Evolutionary conservation across 1,140 invertebrate genomes (phyloP), one percentile per base, ranked within the genome.

Genomic region (Carcinoscorpius rotundicauda): DNA sequence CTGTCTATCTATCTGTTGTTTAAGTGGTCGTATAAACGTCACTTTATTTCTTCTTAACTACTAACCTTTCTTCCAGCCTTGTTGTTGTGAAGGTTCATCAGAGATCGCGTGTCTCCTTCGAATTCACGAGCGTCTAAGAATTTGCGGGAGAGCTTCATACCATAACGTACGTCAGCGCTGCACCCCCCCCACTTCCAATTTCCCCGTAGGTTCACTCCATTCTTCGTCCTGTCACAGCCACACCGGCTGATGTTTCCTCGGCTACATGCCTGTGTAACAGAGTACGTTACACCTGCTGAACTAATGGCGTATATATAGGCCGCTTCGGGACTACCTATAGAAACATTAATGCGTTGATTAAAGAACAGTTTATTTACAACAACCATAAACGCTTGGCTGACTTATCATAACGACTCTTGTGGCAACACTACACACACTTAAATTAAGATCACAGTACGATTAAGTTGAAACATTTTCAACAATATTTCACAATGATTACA

Each of bases 61-160:
- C 29, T 29, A 29, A 93, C 91, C 83, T 90, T 82, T 75, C 92
- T 79, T 6, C 93, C 93, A 53, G 91, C 93, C 76, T 96, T 91
- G 75, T 96, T 96, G 77, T 97, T 97, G 75, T 95, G 92, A 48
- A 94, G 79, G 80, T 95, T 94, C 89, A 96, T 95, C 52, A 85
- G 85, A 29, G 29, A 29, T 29, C 29, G 29, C 29, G 29, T 2
- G 29, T 29, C 29, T 29, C 29, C 29, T 29, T 29, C 29, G 29
- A 29, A 29, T 75, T 93, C 91, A 64, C 87, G 81, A 51, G 86
- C 82, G 76, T 94, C 91, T 53, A 94, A 81, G 76, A 94, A 93
- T 70, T 84, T 81, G 74, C 84, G 87, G 9, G 89, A 89, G 76
- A 93, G 93, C 67, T 86, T 83, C 58, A 91, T 84, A 9, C 90